Conservation (phyloP, 2,797 vertebrate species). For the Fistularia tabacaria region DNA sequence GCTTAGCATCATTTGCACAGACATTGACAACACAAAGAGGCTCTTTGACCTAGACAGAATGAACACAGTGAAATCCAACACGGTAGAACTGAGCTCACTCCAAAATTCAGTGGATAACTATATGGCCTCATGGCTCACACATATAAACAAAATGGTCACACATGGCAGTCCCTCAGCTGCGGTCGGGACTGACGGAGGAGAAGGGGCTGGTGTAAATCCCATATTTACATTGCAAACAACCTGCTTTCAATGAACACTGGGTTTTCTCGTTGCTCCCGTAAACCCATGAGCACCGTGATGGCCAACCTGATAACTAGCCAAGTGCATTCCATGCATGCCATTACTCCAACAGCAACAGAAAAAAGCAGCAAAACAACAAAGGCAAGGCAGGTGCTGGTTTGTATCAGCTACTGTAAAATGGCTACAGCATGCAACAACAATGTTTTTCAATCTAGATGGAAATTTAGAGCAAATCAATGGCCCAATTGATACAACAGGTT, state of each 20-base stretch:
- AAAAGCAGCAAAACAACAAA: conserved; percentile 37
- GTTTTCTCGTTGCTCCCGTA: conserved; percentile 43
- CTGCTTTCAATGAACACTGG: conserved; percentile 25
- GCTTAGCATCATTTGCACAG: conserved; percentile 28
- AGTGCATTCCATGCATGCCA: conserved; percentile 72
- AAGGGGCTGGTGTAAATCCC: conserved; percentile 26
- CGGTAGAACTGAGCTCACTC: conserved; percentile 31
- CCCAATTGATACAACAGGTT: not conserved
- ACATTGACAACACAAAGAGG: conserved; percentile 46
- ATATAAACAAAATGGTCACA: conserved; percentile 31
- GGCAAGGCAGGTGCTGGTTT: conserved; percentile 10
- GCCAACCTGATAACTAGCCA: conserved; percentile 54
- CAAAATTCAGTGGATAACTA: conserved; percentile 3
- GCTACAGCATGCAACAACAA: not conserved
- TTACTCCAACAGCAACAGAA: conserved; percentile 43
- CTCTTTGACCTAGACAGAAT: conserved; percentile 49
- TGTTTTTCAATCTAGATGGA: not conserved
- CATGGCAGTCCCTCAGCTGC: not conserved
- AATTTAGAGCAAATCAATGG: not conserved
- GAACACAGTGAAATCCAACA: conserved; percentile 32
- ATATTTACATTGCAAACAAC: conserved; percentile 57
- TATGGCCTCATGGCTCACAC: conserved; percentile 11
- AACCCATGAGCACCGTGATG: conserved; percentile 48
- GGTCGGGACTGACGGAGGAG: conserved; percentile 7
- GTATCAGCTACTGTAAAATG: conserved; percentile 1